Percentiles rank a stretch among this genome's conserved stretches.
These are phyloP conservation scores for Apamea crenata DNA, from an alignment of 2,888 invertebrate genomes.

Conservation along the genomic window DNA sequence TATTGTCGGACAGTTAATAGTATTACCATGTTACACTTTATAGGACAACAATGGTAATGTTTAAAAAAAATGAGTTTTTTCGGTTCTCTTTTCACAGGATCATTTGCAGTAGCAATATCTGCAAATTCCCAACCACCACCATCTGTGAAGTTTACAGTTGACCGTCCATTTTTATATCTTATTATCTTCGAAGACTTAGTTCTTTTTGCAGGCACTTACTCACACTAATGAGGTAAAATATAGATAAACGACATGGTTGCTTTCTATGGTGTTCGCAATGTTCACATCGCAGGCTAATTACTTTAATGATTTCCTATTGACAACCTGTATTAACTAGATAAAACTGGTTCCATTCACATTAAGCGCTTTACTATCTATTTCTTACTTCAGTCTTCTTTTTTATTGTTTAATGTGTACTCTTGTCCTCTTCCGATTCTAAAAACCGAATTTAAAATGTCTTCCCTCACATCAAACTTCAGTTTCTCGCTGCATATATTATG, in stretches of 20 bases:
- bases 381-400: not conserved
- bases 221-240: constrained; percentile 62
- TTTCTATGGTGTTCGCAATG: not conserved
- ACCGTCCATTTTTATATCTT: constrained; percentile 69
- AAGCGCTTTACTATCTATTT: not conserved
- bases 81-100: constrained; percentile 52
- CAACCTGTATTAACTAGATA: constrained; percentile 1
- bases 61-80: not conserved
- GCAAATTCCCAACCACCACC: constrained; percentile 26
- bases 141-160: constrained; percentile 54
- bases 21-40: not conserved
- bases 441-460: constrained; percentile 15
- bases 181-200: constrained; percentile 71
- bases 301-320: not conserved
- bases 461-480: not conserved
- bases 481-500: not conserved
- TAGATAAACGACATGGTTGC: constrained; percentile 9
- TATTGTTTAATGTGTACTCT: not conserved
- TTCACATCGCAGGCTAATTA: not conserved
- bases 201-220: constrained; percentile 74
- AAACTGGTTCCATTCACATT: constrained; percentile 5
- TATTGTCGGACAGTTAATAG: not conserved
- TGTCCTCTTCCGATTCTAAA: not conserved
- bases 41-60: not conserved
- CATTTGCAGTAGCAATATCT: constrained; percentile 32